Evolutionary conservation across 2,113 vertebrate species (phyloP).

Genomic region (Vidua chalybeata): DNA sequence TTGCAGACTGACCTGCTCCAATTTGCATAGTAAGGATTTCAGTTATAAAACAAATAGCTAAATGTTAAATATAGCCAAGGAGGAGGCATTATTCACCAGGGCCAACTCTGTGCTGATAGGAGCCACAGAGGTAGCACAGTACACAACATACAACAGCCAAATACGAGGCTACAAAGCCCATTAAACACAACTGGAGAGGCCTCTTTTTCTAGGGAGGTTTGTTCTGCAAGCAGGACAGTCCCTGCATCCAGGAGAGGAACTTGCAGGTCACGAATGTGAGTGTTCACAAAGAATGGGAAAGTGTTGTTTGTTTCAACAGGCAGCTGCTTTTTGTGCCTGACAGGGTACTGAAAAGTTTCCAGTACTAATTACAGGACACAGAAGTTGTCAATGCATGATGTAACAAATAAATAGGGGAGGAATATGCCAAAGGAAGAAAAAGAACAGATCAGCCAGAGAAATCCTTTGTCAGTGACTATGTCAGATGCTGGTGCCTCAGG

Average conservation of each 20-base stretch:
- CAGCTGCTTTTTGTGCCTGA: not conserved
- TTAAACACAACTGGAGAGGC: not conserved
- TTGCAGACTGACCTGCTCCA: constrained; percentile 25
- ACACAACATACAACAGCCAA: not conserved
- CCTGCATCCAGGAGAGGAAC: not conserved
- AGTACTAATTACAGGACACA: constrained; percentile 3
- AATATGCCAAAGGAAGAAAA: not conserved
- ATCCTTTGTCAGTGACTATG: not conserved
- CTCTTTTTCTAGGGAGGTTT: not conserved
- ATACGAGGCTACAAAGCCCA: not conserved
- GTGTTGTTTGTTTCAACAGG: not conserved
- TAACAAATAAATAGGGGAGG: not conserved
- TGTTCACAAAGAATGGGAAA: not conserved
- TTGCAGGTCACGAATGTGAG: not conserved
- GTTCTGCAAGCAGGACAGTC: not conserved
- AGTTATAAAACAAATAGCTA: constrained; percentile 12
- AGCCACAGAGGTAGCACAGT: not conserved
- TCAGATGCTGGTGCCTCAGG: not conserved
- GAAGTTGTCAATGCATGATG: constrained; percentile 20
- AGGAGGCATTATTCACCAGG: not conserved
- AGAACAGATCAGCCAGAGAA: not conserved
- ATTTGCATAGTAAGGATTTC: not conserved
- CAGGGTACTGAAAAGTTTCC: not conserved
- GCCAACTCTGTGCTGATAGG: not conserved
- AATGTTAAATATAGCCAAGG: not conserved